phyloP scores from a whole-genome alignment of 2,797 vertebrate genomes.

The Crax fasciolata region DNA sequence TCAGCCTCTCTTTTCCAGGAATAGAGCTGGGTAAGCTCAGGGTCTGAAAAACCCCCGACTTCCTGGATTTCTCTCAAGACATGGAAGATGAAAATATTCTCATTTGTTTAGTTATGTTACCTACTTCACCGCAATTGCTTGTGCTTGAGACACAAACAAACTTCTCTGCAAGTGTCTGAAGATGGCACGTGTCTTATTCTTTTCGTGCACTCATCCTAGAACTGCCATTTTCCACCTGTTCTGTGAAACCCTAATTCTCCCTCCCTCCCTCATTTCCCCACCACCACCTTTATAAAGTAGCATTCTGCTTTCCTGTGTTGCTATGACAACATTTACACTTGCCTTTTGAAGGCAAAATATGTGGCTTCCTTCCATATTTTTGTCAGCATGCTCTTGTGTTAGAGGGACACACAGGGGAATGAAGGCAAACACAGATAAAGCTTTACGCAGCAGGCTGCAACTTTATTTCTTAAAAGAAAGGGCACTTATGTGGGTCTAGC shows the following conservation, averaged over 20 bases:
- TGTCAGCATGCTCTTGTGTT: background rate
- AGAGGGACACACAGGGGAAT: constrained; percentile 4
- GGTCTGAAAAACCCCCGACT: background rate
- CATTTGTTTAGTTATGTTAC: background rate
- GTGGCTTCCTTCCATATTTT: constrained; percentile 29
- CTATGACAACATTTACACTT: constrained; percentile 67
- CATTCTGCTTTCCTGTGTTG: constrained; percentile 55
- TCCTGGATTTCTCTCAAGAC: background rate
- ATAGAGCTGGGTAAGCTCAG: background rate
- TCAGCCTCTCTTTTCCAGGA: background rate
- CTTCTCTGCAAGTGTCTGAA: background rate
- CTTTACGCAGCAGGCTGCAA: background rate
- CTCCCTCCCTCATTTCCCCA: background rate
- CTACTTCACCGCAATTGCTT: background rate
- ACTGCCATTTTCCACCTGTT: background rate
- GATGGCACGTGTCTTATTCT: background rate
- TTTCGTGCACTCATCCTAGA: background rate
- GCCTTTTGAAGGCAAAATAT: constrained; percentile 59
- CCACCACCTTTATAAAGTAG: constrained; percentile 10
- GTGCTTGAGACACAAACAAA: background rate
- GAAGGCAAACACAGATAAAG: background rate
- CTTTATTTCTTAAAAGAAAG: background rate
- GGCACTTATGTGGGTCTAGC: background rate
- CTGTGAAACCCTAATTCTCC: background rate
- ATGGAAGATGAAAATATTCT: background rate